These are phyloP conservation scores for Xenops minutus DNA, from an alignment of 2,797 vertebrate species.

Conservation along the genomic window DNA sequence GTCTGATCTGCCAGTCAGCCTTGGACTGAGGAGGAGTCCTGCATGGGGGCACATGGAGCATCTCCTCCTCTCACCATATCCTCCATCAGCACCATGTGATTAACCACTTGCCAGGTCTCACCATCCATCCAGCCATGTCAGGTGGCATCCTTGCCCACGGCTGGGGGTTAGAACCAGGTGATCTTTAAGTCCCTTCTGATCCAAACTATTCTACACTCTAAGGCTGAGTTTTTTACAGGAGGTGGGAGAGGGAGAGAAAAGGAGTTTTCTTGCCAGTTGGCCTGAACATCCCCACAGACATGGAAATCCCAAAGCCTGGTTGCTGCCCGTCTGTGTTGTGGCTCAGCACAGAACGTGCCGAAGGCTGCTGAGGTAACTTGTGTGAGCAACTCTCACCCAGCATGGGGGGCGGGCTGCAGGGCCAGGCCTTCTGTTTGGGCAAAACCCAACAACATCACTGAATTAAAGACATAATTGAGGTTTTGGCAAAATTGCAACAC, in stretches of 20 bases:
- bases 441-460: background rate
- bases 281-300: background rate
- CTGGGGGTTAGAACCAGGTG: background rate
- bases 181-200: background rate
- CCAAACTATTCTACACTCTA: background rate
- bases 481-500: constrained; percentile 49
- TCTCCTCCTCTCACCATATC: background rate
- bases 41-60: accelerated
- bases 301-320: background rate
- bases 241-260: background rate
- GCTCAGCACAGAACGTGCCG: background rate
- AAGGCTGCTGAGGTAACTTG: background rate
- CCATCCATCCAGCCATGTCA: background rate
- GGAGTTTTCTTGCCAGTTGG: background rate
- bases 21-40: background rate
- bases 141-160: accelerated
- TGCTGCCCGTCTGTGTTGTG: background rate
- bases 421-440: constrained; percentile 39
- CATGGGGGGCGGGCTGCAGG: background rate
- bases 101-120: background rate
- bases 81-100: background rate
- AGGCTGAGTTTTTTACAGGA: background rate
- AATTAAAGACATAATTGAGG: constrained; percentile 22
- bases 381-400: background rate
- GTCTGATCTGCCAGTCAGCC: background rate